Conservation (phyloP, 2,888 invertebrate species). For the Uloborus plumipes region DNA sequence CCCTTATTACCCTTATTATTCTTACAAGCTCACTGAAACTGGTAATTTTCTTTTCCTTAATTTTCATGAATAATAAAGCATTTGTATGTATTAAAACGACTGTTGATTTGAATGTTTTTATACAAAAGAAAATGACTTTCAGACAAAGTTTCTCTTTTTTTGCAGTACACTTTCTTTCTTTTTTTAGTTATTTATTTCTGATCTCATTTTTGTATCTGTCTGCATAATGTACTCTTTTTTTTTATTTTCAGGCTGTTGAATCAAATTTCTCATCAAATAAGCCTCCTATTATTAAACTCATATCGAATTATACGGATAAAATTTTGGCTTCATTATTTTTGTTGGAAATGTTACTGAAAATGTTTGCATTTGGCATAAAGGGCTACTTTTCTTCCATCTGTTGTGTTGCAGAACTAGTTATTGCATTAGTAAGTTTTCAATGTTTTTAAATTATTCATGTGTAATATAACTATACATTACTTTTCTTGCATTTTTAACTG, state of each 20-base stretch:
- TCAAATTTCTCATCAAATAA: constrained; percentile 30
- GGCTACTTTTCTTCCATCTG: constrained; percentile 29
- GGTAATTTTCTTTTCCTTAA: constrained; percentile 14
- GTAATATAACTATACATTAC: neutral
- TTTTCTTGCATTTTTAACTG: neutral
- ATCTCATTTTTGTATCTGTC: no score
- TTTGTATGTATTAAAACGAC: neutral
- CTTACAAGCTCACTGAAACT: constrained; percentile 28
- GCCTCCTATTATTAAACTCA: constrained; percentile 16
- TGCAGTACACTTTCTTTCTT: no score
- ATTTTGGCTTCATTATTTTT: constrained; percentile 36
- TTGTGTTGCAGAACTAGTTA: constrained; percentile 35
- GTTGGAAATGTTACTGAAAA: constrained; percentile 48
- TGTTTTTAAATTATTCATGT: neutral
- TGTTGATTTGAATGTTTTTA: neutral
- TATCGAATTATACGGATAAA: constrained; percentile 34
- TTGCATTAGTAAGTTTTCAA: constrained; percentile 28
- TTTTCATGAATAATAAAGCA: neutral
- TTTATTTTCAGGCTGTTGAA: constrained; percentile 36
- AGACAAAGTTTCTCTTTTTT: neutral
- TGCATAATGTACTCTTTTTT: no score
- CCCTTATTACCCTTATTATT: constrained; percentile 26
- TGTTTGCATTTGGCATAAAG: constrained; percentile 53
- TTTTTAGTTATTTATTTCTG: no score
- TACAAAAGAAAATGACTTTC: neutral